Evolutionary conservation across 2,113 vertebrate species (phyloP), one percentile per base, ranked within the genome.

Genomic region (Vicugna pacos): DNA sequence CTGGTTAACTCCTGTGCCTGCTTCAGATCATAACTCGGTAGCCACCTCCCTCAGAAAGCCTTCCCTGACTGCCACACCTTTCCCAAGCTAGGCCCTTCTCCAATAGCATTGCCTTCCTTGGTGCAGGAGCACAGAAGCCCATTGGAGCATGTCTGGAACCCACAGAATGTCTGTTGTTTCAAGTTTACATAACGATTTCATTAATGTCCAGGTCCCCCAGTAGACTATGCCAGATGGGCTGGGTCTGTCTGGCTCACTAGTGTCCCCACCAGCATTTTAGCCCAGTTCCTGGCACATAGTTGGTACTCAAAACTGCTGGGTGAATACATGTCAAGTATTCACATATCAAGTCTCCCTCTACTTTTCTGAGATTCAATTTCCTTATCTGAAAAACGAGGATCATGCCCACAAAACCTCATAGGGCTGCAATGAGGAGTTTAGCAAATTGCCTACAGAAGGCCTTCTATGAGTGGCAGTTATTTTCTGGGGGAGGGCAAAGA

Each of bases 281-380:
- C 42, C 56, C 42, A 92, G 67, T 60, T 65, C 67, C 58, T 50
- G 42, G 48, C 8, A 20, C 22, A 22, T 0, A 38, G 38, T 5
- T 84, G 75, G n/a, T 62, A 42, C 22, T 87, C 72, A 85, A 1
- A 89, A 90, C 30, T 60, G 76, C 65, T 77, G 58, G 30, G 28
- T 35, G 38, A 88, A 19, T 54, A 30, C 52, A 58, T 42, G 80
- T 81, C 52, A 77, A 67, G 67, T 56, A 70, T 42, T 42, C 38
- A 30, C 52, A 58, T 42, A 76, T 81, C 52, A 77, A 67, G 67
- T 56, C 20, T 5, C 90, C 73, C 48, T 28, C 60, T 35, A 35
- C 35, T 94, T 81, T 88, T 52, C 73, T 93, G 87, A 77, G 42
- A 60, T 42, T 93, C 12, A n/a, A n/a, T 76, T 88, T 89, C 22